Percentiles rank a stretch among this genome's conserved stretches.
phyloP scores from a whole-genome alignment of 1,140 invertebrate species.

The Zeugodacus cucurbitae region DNA sequence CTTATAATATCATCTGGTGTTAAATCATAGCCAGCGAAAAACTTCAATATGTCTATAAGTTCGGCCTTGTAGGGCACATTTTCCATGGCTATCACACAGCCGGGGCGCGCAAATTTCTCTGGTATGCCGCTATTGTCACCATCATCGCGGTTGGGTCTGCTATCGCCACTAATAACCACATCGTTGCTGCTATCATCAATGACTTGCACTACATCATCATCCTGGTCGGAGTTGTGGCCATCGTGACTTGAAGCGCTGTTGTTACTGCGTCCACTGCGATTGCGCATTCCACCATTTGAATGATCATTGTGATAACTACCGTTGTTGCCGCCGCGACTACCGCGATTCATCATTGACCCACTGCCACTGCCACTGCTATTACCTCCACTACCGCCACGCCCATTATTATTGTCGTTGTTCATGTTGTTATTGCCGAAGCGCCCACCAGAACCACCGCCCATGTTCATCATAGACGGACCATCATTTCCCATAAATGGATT shows the following conservation, averaged over 20 bases:
- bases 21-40: slow-evolving; percentile 82
- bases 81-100: slow-evolving; percentile 83
- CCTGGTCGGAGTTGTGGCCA: neutral
- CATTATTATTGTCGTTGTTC: neutral
- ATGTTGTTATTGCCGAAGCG: slow-evolving; percentile 12
- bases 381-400: neutral
- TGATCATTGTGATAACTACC: slow-evolving; percentile 40
- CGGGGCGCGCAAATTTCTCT: slow-evolving; percentile 78
- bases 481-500: neutral
- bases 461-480: neutral
- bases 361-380: neutral
- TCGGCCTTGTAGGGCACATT: slow-evolving; percentile 89
- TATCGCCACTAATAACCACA: slow-evolving; percentile 27
- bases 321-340: neutral
- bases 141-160: slow-evolving; percentile 28
- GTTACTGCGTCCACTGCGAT: neutral
- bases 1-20: slow-evolving; percentile 82
- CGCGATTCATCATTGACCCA: neutral
- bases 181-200: slow-evolving; percentile 34
- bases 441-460: neutral
- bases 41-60: slow-evolving; percentile 87
- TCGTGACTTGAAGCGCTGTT: slow-evolving; percentile 3
- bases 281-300: slow-evolving; percentile 42
- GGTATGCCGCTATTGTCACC: slow-evolving; percentile 55
- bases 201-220: slow-evolving; percentile 12